Base-by-base conservation (phyloP, 2,888 invertebrate species). In the Alcis repandata region DNA sequence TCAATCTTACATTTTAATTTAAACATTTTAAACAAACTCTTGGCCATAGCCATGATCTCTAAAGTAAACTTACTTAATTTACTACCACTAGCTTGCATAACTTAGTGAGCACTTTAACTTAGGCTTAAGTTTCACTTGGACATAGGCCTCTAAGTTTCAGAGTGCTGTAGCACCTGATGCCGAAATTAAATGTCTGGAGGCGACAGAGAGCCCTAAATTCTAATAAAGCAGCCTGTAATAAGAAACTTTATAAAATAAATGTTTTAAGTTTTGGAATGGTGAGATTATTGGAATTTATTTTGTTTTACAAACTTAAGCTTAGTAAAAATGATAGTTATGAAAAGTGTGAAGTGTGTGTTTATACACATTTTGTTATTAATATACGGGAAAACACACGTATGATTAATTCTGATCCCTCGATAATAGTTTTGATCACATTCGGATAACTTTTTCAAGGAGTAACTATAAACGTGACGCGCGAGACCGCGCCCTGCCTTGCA, bases 131-230 rank as follows among this genome's bases (percentile, higher is more conserved):
- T n/a, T n/a, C n/a, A n/a, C n/a, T n/a, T n/a, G n/a, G n/a, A 20
- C 33, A 61, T 54, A 65, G 72, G 63, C 59, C 72, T 72, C 71
- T 77, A 76, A 75, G 68, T 66, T 72, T 74, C 69, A 56, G 74
- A 73, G 73, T 70, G 66, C 41, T 72, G 66, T 36, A 17, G 53
- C 78, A 79, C 77, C 78, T 79, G 79, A 75, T 77, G 67, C 70
- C 70, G 2, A 51, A 38, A 46, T 52, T 66, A 67, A 61, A 58
- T 65, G 49, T 10, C 54, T 56, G 19, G 17, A 56, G 65, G 62
- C 59, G 51, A 64, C 59, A 52, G 38, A 11, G 20, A 11, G 32
- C 15, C 27, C 56, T 53, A 62, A 67, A 71, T 58, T 69, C 67
- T 63, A 69, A 65, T 56, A 51, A 27, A 64, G 15, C 33, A n/a